Base-by-base conservation (phyloP, 2,888 invertebrate genomes). In the Gortyna flavago region DNA sequence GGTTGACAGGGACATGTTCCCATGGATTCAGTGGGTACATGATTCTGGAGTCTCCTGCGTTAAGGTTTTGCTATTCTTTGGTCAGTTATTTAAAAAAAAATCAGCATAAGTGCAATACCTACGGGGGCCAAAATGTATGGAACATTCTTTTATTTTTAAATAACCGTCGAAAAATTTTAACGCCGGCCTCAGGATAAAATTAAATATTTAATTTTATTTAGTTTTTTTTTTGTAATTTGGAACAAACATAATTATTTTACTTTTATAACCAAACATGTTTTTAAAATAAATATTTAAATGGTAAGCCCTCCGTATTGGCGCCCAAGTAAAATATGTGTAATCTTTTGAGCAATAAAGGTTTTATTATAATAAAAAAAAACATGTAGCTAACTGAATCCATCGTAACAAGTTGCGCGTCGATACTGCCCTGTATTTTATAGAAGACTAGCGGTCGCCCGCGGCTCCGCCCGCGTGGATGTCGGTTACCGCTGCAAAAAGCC, bases 401-500 rank as follows among this genome's bases (percentile, higher is more conserved):
- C n/a, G 1, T n/a, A n/a, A n/a, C 13, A 11, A 2, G 7, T 51
- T 25, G n/a, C n/a, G n/a, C 13, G 0, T 57, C 57, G 13, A 29
- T n/a, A n/a, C n/a, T n/a, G n/a, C 57, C 57, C 1, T 13, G n/a
- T 57, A 54, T 72, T 83, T 67, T 41, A 67, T 4, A 16, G 38
- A 4, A 69, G n/a, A n/a, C n/a, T n/a, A n/a, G n/a, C n/a, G n/a
- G n/a, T n/a, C n/a, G n/a, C n/a, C n/a, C n/a, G n/a, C n/a, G n/a
- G n/a, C n/a, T n/a, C n/a, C n/a, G n/a, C n/a, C n/a, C n/a, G n/a
- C n/a, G n/a, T n/a, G n/a, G n/a, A n/a, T n/a, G n/a, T n/a, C n/a
- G n/a, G n/a, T n/a, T n/a, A n/a, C n/a, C n/a, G n/a, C n/a, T n/a
- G n/a, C n/a, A n/a, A n/a, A n/a, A n/a, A n/a, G n/a, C n/a, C n/a